Conservation (phyloP, 2,797 vertebrate genomes). For the Craterocephalus amniculus region DNA sequence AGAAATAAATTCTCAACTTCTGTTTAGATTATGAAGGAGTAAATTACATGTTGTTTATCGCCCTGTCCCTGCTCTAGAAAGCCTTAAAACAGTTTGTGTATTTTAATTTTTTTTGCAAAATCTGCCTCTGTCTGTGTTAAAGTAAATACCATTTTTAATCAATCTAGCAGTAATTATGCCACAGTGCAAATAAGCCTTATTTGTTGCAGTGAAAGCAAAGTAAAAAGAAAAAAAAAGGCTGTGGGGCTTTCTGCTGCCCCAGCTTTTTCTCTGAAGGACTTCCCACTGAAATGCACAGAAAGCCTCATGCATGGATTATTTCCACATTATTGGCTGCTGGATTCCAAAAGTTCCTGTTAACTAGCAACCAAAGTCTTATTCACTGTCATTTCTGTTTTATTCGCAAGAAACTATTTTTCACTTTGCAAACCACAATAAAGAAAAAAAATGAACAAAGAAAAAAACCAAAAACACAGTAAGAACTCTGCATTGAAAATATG, state of each 20-base stretch:
- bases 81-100: conserved; percentile 36
- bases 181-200: conserved; percentile 67
- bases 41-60: conserved; percentile 19
- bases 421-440: conserved; percentile 17
- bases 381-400: conserved; percentile 24
- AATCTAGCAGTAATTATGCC: conserved; percentile 58
- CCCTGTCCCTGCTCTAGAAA: conserved; percentile 12
- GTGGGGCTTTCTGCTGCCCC: conserved; percentile 72
- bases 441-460: neutral
- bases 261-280: conserved; percentile 78
- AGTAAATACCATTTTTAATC: conserved; percentile 54
- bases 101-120: conserved; percentile 34
- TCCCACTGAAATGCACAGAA: conserved; percentile 69
- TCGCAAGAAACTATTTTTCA: neutral
- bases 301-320: conserved; percentile 73
- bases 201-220: conserved; percentile 62
- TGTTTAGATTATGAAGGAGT: conserved; percentile 24
- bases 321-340: conserved; percentile 79
- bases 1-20: conserved; percentile 13
- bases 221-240: conserved; percentile 57
- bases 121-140: conserved; percentile 44
- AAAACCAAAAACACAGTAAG: neutral
- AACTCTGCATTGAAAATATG: conserved; percentile 15
- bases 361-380: conserved; percentile 53
- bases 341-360: conserved; percentile 75